Conservation (phyloP, 2,113 vertebrate species). For the Oncorhynchus nerka region DNA sequence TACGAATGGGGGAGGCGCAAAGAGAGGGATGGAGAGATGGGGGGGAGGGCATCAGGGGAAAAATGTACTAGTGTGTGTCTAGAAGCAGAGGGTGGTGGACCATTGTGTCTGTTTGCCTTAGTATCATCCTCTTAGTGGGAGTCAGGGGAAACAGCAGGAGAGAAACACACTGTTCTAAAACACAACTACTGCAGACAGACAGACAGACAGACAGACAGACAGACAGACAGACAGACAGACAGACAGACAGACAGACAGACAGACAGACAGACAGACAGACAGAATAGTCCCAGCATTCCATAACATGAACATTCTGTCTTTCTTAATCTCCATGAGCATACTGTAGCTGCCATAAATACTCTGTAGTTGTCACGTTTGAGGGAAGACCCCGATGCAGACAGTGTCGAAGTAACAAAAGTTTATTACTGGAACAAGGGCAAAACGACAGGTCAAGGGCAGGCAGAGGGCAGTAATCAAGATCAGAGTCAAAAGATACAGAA, state of each 20-base stretch:
- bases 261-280: background rate
- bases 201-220: background rate
- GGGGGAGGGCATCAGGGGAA: background rate
- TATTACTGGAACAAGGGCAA: too few relatives aligned
- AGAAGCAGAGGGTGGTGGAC: slow-evolving; percentile 26
- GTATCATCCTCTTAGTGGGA: slow-evolving; percentile 27
- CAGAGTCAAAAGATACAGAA: too few relatives aligned
- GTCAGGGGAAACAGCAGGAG: slow-evolving; percentile 11
- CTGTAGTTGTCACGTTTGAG: too few relatives aligned
- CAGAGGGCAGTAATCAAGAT: too few relatives aligned
- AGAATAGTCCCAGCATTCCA: too few relatives aligned
- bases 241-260: slow-evolving; percentile 17
- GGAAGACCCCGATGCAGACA: too few relatives aligned
- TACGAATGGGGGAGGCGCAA: slow-evolving; percentile 2
- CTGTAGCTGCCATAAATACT: too few relatives aligned
- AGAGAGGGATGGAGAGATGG: background rate
- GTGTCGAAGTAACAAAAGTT: too few relatives aligned
- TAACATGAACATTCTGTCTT: too few relatives aligned
- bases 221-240: background rate
- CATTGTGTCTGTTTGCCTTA: slow-evolving; percentile 33
- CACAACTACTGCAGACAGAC: background rate
- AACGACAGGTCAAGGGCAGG: too few relatives aligned
- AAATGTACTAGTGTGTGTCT: slow-evolving; percentile 17
- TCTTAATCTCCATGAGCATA: too few relatives aligned
- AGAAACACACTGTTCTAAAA: background rate